These are phyloP conservation scores for Endomychus coccineus DNA, from an alignment of 2,888 invertebrate genomes.

Conservation along the genomic window DNA sequence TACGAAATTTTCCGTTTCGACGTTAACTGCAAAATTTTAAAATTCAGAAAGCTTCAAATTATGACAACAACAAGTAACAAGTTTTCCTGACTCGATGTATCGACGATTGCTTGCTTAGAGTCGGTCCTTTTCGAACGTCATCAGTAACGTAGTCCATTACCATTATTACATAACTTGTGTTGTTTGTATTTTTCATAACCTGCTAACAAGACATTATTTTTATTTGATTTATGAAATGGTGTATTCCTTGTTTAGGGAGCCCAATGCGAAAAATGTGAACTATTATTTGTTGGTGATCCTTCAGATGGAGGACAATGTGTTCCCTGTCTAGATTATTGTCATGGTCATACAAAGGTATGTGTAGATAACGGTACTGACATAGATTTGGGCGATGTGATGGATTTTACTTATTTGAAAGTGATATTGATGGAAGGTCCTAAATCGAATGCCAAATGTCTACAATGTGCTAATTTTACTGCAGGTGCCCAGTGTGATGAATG, in stretches of 20 bases:
- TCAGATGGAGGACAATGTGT: slow-evolving; percentile 76
- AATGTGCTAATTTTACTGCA: slow-evolving; percentile 75
- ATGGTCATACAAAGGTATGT: slow-evolving; percentile 80
- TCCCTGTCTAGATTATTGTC: slow-evolving; percentile 82
- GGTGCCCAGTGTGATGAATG: slow-evolving; percentile 80
- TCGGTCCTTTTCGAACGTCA: too few relatives aligned
- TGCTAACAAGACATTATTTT: too few relatives aligned
- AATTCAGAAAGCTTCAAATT: too few relatives aligned
- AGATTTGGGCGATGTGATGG: slow-evolving; percentile 35
- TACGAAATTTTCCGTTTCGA: too few relatives aligned
- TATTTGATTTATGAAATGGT: too few relatives aligned
- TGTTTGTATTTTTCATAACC: too few relatives aligned
- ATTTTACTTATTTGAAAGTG: slow-evolving; percentile 25
- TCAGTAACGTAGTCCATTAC: too few relatives aligned
- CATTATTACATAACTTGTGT: too few relatives aligned
- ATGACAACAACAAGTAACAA: too few relatives aligned
- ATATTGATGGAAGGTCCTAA: slow-evolving; percentile 60
- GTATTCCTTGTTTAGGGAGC: slow-evolving; percentile 57
- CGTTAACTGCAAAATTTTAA: too few relatives aligned
- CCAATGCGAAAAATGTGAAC: slow-evolving; percentile 87
- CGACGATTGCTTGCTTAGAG: too few relatives aligned
- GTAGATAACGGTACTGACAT: slow-evolving; percentile 47
- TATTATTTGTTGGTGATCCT: slow-evolving; percentile 88
- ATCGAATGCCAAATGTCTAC: slow-evolving; percentile 72
- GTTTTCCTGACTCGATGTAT: too few relatives aligned